These are phyloP conservation scores for Stenichneumon culpator DNA, from an alignment of 2,888 invertebrate genomes.

Conservation along the genomic window DNA sequence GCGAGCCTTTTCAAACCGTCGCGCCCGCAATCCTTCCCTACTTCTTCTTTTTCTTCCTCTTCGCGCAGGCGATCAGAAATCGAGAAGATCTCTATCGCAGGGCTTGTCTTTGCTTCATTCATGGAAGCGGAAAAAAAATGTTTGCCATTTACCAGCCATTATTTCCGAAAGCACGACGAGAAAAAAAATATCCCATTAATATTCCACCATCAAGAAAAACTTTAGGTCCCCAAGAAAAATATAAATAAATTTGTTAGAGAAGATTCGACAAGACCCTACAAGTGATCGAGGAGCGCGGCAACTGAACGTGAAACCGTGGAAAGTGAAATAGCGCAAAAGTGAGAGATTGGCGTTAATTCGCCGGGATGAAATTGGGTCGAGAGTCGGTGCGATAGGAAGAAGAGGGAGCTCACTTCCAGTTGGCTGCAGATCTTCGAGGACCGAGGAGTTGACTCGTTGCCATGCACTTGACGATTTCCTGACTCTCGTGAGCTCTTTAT, in stretches of 20 bases:
- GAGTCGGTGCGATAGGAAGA: slow-evolving; percentile 68
- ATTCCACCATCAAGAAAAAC: neutral
- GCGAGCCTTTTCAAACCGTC: neutral
- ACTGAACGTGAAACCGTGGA: slow-evolving; percentile 8
- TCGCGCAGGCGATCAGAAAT: slow-evolving; percentile 44
- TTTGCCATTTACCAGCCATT: too few relatives aligned
- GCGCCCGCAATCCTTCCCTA: neutral
- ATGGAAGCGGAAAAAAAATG: too few relatives aligned
- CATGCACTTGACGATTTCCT: slow-evolving; percentile 51
- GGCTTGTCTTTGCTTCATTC: neutral
- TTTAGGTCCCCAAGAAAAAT: neutral
- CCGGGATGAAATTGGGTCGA: slow-evolving; percentile 65
- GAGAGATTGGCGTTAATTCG: slow-evolving; percentile 78
- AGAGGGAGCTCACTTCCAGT: slow-evolving; percentile 24
- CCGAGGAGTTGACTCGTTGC: slow-evolving; percentile 35
- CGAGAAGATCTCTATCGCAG: neutral
- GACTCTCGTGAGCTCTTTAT: slow-evolving; percentile 34
- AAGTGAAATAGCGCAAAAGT: slow-evolving; percentile 52
- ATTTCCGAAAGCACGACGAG: too few relatives aligned
- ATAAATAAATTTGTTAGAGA: neutral
- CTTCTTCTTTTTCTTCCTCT: neutral
- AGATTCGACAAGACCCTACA: slow-evolving; percentile 15
- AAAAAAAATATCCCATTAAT: neutral
- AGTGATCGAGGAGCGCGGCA: neutral
- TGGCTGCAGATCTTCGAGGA: slow-evolving; percentile 48